Evolutionary conservation across 2,888 invertebrate species (phyloP).

Genomic region (Nomada ferruginata): DNA sequence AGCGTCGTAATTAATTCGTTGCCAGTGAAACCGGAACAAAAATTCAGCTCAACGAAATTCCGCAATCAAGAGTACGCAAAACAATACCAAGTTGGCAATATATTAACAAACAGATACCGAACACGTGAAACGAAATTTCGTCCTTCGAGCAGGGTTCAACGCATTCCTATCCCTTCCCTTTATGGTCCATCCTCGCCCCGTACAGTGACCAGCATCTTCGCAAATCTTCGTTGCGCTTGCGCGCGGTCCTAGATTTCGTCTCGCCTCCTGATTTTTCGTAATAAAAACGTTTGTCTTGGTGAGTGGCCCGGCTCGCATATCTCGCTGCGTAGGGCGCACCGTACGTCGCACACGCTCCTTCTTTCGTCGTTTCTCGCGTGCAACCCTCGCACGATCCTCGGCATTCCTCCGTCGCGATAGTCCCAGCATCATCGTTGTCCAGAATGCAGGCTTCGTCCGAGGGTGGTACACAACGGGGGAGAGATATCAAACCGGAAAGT

Average conservation of each 20-base stretch:
- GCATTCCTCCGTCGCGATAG: background rate
- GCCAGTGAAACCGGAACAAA: too few relatives aligned
- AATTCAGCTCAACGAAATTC: too few relatives aligned
- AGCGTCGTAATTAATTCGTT: background rate
- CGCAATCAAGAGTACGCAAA: too few relatives aligned
- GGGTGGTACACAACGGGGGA: too few relatives aligned
- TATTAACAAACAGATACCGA: too few relatives aligned
- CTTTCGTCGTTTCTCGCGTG: constrained; percentile 7
- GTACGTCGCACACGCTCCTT: constrained; percentile 45
- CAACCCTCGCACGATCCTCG: background rate
- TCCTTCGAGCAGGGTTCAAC: background rate
- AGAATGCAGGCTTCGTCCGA: background rate
- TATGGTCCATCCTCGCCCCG: background rate
- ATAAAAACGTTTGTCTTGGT: constrained; percentile 82
- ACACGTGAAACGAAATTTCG: background rate
- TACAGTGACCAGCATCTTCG: constrained; percentile 40
- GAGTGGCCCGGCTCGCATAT: constrained; percentile 76
- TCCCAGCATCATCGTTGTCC: background rate
- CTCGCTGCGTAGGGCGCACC: constrained; percentile 59
- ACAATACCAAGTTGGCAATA: too few relatives aligned
- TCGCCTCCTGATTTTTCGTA: constrained; percentile 81
- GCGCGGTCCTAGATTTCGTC: constrained; percentile 79
- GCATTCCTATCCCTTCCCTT: background rate
- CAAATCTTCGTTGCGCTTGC: constrained; percentile 61
- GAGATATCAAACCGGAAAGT: background rate